Evolutionary conservation across 1,140 invertebrate species (phyloP).

Genomic region (Drosophila kohkoa): DNA sequence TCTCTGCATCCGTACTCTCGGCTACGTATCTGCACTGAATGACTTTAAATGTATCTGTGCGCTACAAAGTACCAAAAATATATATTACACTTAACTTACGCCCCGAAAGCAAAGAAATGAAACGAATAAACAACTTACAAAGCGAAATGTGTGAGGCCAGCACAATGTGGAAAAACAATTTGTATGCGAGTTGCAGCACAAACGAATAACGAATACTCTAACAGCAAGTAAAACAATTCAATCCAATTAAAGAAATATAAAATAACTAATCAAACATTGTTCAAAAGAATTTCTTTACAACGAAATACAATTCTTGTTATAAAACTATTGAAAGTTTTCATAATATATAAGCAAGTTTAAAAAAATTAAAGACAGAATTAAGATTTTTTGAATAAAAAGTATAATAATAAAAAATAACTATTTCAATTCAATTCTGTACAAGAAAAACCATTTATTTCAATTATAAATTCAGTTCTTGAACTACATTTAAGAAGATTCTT

Average conservation of each 20-base stretch:
- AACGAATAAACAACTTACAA: conserved; percentile 25
- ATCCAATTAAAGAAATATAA: background rate
- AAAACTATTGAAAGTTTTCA: too few relatives aligned
- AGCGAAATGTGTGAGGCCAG: conserved; percentile 23
- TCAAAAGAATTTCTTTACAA: too few relatives aligned
- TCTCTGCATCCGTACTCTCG: background rate
- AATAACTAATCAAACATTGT: background rate
- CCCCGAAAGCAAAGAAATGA: conserved; percentile 30
- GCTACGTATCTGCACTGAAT: conserved; percentile 68
- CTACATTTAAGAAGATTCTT: too few relatives aligned
- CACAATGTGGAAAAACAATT: conserved; percentile 10
- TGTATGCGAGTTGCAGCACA: background rate
- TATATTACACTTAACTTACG: conserved; percentile 63
- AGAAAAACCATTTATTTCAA: too few relatives aligned
- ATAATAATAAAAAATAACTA: too few relatives aligned
- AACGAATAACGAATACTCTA: conserved; percentile 16
- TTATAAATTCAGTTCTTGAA: too few relatives aligned
- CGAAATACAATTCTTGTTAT: too few relatives aligned
- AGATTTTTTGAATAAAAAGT: too few relatives aligned
- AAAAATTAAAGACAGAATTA: too few relatives aligned
- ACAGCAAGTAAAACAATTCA: background rate
- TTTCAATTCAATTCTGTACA: too few relatives aligned
- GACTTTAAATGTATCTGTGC: conserved; percentile 79
- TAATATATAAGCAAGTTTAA: too few relatives aligned
- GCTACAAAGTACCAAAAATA: conserved; percentile 66